These are phyloP conservation scores for Drosophila parvula DNA, from an alignment of 1,140 invertebrate species.

Conservation along the genomic window DNA sequence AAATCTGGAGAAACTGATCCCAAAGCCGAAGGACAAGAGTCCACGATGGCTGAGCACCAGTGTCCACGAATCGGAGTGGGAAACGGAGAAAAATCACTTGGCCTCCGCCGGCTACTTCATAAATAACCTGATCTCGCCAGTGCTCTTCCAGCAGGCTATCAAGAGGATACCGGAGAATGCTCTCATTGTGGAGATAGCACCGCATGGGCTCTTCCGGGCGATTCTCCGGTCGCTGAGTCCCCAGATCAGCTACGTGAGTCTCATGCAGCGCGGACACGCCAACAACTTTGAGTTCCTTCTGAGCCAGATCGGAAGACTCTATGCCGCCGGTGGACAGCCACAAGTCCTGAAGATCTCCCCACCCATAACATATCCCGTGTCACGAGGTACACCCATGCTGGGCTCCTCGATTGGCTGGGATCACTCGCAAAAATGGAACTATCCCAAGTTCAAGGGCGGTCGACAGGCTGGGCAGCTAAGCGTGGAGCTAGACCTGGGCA, in stretches of 20 bases:
- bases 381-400: slow-evolving; percentile 94
- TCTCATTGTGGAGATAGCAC: slow-evolving; percentile 95
- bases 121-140: slow-evolving; percentile 96
- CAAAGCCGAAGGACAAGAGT: slow-evolving; percentile 90
- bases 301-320: slow-evolving; percentile 91
- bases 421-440: slow-evolving; percentile 91
- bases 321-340: slow-evolving; percentile 91
- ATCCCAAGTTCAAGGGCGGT: slow-evolving; percentile 88
- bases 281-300: slow-evolving; percentile 90
- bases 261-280: slow-evolving; percentile 89
- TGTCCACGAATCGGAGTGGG: slow-evolving; percentile 92
- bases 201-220: slow-evolving; percentile 95
- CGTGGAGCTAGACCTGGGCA: slow-evolving; percentile 91
- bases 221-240: slow-evolving; percentile 91
- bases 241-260: slow-evolving; percentile 88
- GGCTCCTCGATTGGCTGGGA: slow-evolving; percentile 95
- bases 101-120: slow-evolving; percentile 98
- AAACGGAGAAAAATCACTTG: slow-evolving; percentile 88
- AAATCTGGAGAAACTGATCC: slow-evolving; percentile 91
- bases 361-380: slow-evolving; percentile 91
- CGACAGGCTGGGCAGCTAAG: slow-evolving; percentile 87
- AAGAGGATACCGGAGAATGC: slow-evolving; percentile 93
- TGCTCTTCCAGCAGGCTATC: slow-evolving; percentile 92
- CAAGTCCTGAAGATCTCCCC: slow-evolving; percentile 89
- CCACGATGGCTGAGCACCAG: slow-evolving; percentile 96